Base-by-base conservation (phyloP, 1,140 invertebrate genomes). In the Nephotettix cincticeps region DNA sequence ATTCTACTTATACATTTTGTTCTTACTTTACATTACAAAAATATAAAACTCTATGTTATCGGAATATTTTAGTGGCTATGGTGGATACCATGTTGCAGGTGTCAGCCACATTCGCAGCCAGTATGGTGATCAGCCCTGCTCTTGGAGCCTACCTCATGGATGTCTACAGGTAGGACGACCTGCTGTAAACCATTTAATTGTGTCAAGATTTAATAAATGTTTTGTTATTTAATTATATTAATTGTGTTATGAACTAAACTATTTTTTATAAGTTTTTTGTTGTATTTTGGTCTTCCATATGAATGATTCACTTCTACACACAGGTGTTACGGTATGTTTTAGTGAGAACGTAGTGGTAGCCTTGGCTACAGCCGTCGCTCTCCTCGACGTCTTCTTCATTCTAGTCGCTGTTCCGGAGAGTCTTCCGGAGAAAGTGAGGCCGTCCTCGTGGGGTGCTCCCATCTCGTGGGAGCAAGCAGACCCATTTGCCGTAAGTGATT, bases 21-120 rank as follows among this genome's bases (percentile, higher is more conserved):
- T 21, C 6, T 54, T 6, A 43, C 40, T 6, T 11, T 6, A 54
- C 47, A 54, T 54, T 21, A 11, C 19, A 54, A 21, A n/a, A n/a
- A n/a, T 11, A 19, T 54, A 54, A 54, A 6, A 19, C 23, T 11
- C 47, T 6, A 54, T 21, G 21, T 54, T 11, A n/a, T 54, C 6
- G 6, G 36, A n/a, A n/a, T n/a, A n/a, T n/a, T n/a, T n/a, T n/a
- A n/a, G n/a, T n/a, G 14, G n/a, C 25, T 51, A 51, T 17, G n/a
- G n/a, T n/a, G n/a, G n/a, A n/a, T 36, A 14, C 14, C 40, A 23
- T 30, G 1, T 74, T 75, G 36, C 71, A 91, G 87, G 91, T 93
- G 13, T 98, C 96, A 17, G 98, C 97, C 11, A 99, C 98, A 69
- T 99, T 99, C 87, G 98, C 98, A 11, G 98, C 98, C 65, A 98